Conservation (phyloP, 92 coral and sea anemone genomes). For the Siderastrea siderea region DNA sequence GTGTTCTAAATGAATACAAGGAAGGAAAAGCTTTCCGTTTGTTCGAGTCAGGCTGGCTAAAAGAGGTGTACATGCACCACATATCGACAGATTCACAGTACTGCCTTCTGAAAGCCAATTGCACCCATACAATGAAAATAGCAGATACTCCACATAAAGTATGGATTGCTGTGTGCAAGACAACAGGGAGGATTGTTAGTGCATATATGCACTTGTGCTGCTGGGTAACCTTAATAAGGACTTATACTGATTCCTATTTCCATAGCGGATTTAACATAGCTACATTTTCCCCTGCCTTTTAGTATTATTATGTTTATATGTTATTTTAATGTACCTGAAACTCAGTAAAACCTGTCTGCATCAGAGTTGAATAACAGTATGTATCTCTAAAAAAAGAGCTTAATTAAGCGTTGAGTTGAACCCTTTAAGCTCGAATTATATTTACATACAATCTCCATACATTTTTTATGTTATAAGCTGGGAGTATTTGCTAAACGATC, state of each 20-base stretch:
- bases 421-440: neutral
- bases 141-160: constrained; percentile 51
- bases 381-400: neutral
- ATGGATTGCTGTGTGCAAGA: constrained; percentile 35
- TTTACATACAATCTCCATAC: neutral
- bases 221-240: too few relatives aligned
- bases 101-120: constrained; percentile 62
- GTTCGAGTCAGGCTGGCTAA: constrained; percentile 68
- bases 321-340: too few relatives aligned
- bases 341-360: too few relatives aligned
- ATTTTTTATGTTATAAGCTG: too few relatives aligned
- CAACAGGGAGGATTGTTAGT: too few relatives aligned
- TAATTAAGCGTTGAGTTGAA: neutral
- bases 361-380: too few relatives aligned
- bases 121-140: constrained; percentile 53
- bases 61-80: constrained; percentile 54
- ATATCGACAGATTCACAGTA: constrained; percentile 23
- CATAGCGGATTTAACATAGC: too few relatives aligned
- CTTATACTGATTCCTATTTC: too few relatives aligned
- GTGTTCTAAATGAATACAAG: constrained; percentile 58
- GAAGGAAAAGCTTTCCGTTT: constrained; percentile 65
- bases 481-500: neutral
- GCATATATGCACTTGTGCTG: too few relatives aligned
- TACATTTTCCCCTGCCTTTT: too few relatives aligned
- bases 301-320: too few relatives aligned